Percentiles rank a stretch among this genome's conserved stretches.
Conservation (phyloP, 1,140 invertebrate genomes). For the Aphis gossypii region DNA sequence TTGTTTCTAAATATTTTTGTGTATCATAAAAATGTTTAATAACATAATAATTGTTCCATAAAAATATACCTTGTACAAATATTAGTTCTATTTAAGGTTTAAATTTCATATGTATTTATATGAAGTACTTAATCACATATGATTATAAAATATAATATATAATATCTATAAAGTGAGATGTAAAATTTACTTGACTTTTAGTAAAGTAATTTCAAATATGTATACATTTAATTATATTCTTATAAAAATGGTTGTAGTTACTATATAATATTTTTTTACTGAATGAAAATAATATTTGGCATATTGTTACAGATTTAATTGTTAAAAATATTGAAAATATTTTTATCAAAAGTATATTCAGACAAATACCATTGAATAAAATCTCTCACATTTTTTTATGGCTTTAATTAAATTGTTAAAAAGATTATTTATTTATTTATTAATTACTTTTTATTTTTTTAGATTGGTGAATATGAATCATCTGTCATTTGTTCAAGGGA, state of each 20-base stretch:
- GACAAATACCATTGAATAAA: not conserved
- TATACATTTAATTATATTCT: not conserved
- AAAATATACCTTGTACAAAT: not conserved
- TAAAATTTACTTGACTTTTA: not conserved
- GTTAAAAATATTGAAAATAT: not conserved
- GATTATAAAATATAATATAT: too few species aligned
- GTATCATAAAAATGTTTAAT: not conserved
- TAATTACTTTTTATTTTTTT: not conserved
- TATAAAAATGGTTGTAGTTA: not conserved
- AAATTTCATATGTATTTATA: not conserved
- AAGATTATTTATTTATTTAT: not conserved
- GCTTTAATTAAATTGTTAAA: not conserved
- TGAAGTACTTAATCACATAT: not conserved
- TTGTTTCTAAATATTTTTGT: not conserved
- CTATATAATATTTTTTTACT: not conserved
- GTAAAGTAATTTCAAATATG: not conserved
- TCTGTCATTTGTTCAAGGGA: slow-evolving; percentile 12
- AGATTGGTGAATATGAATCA: slow-evolving; percentile 27
- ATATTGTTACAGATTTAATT: not conserved
- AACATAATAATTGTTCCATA: not conserved
- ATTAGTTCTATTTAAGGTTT: not conserved
- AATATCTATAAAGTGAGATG: too few species aligned
- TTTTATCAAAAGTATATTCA: not conserved
- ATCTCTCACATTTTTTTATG: not conserved
- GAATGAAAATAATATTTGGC: not conserved